These are phyloP conservation scores for Syrmaticus mikado DNA, from an alignment of 2,113 vertebrate species.

Conservation along the genomic window DNA sequence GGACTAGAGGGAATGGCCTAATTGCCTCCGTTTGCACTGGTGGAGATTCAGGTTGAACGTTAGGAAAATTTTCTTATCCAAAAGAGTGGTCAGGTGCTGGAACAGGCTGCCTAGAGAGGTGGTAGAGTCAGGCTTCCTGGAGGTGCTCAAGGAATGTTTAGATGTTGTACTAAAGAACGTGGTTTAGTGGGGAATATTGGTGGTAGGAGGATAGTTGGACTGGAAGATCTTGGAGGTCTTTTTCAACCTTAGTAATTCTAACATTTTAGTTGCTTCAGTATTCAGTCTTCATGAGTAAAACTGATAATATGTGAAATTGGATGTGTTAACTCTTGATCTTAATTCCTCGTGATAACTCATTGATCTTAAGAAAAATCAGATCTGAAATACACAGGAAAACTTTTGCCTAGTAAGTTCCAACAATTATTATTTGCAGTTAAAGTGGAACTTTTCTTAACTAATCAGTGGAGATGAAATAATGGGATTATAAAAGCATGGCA, in stretches of 20 bases:
- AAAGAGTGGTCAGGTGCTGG: too few relatives aligned
- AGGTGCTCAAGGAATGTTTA: neutral
- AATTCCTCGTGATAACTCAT: neutral
- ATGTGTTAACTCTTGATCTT: too few relatives aligned
- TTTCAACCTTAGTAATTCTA: neutral
- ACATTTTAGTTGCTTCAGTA: neutral
- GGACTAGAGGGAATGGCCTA: too few relatives aligned
- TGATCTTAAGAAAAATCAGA: neutral
- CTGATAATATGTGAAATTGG: neutral
- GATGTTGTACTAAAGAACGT: neutral
- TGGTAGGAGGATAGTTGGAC: neutral
- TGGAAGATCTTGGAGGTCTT: neutral
- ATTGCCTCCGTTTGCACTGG: too few relatives aligned
- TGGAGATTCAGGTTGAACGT: too few relatives aligned
- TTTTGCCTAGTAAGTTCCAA: neutral
- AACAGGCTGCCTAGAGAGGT: too few relatives aligned
- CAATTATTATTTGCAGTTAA: neutral
- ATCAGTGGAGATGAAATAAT: conserved; percentile 29
- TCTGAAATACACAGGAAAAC: neutral
- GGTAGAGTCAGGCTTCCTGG: neutral
- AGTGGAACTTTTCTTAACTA: conserved; percentile 26
- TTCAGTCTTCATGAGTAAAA: neutral
- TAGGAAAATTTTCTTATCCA: too few relatives aligned
- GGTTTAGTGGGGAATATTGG: too few relatives aligned
- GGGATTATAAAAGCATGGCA: neutral